Base-by-base conservation (phyloP, 2,797 vertebrate species). In the Microctenopoma lineatum region DNA sequence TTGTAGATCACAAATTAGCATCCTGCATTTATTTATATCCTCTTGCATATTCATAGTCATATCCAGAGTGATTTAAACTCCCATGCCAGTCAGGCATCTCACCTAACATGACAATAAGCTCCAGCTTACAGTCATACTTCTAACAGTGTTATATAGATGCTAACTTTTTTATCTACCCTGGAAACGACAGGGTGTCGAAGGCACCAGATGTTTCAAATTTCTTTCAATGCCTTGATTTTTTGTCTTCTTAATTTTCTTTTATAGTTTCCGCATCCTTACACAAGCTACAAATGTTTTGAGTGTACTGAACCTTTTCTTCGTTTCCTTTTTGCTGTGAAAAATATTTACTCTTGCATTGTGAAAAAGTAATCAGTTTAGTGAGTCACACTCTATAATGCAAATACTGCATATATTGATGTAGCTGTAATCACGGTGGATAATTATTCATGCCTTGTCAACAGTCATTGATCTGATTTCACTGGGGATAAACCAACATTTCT, bases 401-500 rank as follows among this genome's bases (percentile, higher is more conserved):
- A 88, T 38, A 38, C 36, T 38, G 36, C 81, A 53, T 13, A 18
- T 27, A 65, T 58, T 51, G 51, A 80, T 72, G 73, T 53, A 56
- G 58, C 58, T 46, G 70, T 79, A 84, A 86, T 91, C 82, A 88
- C 75, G 84, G 71, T 79, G 70, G 82, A 86, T 85, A 85, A 85
- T 88, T 84, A 85, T 84, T 67, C 47, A 69, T 14, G 2, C 42
- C 52, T 58, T 78, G 81, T 80, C 79, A 81, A 70, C 57, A 76
- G 71, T 50, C 63, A 75, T 83, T 84, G 69, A 85, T 83, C 65
- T 66, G 51, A 80, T 75, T 70, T 74, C 48, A 42, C 13, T 1
- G 1, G 64, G 29, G 64, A 51, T 45, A 14, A 29, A 46, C 21
- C 39, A 54, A 60, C 44, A 62, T 58, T 66, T 71, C 63, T 75